phyloP scores from a whole-genome alignment of 2,797 vertebrate species.

The Arctocebus calabarensis region DNA sequence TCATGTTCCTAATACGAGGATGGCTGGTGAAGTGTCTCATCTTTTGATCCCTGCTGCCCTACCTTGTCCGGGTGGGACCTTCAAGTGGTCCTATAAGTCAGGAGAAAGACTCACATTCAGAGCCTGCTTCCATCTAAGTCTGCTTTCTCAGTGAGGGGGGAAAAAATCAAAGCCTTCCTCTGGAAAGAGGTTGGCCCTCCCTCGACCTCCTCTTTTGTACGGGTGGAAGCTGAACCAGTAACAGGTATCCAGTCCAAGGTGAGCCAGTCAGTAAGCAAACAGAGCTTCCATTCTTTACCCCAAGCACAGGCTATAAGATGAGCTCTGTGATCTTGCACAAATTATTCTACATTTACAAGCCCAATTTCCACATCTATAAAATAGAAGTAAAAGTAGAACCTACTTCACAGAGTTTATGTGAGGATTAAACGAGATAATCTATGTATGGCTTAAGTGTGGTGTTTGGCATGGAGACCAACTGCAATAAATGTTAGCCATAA shows the following conservation, averaged over 20 bases:
- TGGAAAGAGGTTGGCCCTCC: background rate
- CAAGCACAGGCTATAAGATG: background rate
- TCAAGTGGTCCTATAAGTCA: background rate
- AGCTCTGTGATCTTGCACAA: background rate
- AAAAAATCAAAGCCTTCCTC: background rate
- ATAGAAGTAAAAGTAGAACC: background rate
- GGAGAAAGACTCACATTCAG: background rate
- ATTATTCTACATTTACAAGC: background rate
- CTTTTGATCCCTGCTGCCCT: background rate
- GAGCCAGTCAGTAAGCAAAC: background rate
- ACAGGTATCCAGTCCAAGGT: background rate
- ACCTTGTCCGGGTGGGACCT: background rate
- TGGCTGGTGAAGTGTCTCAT: background rate
- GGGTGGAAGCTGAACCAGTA: background rate
- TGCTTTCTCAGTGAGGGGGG: background rate
- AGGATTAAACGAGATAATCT: background rate
- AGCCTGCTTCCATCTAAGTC: background rate
- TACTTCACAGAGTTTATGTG: background rate
- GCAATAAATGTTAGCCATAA: background rate
- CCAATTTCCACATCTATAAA: conserved; percentile 4
- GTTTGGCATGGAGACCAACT: background rate
- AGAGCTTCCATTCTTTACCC: background rate
- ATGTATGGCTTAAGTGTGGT: background rate
- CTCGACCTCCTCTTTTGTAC: background rate
- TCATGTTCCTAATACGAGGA: background rate